phyloP scores from a whole-genome alignment of 2,113 vertebrate species.

The Festucalex cinctus region DNA sequence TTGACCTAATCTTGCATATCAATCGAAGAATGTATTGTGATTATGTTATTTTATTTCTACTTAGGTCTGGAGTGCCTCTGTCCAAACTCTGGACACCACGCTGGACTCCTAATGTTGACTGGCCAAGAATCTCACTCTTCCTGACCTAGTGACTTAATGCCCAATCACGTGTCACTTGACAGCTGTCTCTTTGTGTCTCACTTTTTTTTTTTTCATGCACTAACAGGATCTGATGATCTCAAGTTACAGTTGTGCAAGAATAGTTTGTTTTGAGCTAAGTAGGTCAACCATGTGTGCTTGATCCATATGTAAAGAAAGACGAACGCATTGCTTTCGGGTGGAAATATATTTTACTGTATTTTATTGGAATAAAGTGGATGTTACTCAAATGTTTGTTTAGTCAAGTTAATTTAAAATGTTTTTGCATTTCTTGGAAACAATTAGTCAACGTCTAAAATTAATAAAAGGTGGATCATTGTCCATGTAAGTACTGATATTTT shows the following conservation, averaged over 20 bases:
- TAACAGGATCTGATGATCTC: conserved; percentile 36
- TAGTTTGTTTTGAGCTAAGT: conserved; percentile 46
- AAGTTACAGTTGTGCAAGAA: conserved; percentile 49
- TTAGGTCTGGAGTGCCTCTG: no score
- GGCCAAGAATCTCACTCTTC: conserved; percentile 26
- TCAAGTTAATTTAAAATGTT: neutral
- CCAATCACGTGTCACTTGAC: conserved; percentile 23
- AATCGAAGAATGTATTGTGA: neutral
- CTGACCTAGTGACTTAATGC: conserved; percentile 27
- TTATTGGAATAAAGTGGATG: conserved; percentile 45
- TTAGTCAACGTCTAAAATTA: neutral
- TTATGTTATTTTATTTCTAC: conserved; percentile 6
- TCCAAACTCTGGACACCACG: neutral
- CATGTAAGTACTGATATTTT: no score
- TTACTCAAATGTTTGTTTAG: conserved; percentile 14
- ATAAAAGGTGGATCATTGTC: no score
- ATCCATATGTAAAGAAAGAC: conserved; percentile 5
- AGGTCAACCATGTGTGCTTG: conserved; percentile 43
- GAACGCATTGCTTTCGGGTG: conserved; percentile 9
- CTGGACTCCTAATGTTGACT: conserved; percentile 45
- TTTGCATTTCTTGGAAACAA: neutral
- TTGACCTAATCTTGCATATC: neutral
- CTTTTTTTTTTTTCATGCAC: conserved; percentile 10
- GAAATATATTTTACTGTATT: conserved; percentile 34
- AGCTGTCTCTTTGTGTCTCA: conserved; percentile 22